These are phyloP conservation scores for Tinamus guttatus DNA, from an alignment of 2,113 vertebrate species.

Conservation along the genomic window DNA sequence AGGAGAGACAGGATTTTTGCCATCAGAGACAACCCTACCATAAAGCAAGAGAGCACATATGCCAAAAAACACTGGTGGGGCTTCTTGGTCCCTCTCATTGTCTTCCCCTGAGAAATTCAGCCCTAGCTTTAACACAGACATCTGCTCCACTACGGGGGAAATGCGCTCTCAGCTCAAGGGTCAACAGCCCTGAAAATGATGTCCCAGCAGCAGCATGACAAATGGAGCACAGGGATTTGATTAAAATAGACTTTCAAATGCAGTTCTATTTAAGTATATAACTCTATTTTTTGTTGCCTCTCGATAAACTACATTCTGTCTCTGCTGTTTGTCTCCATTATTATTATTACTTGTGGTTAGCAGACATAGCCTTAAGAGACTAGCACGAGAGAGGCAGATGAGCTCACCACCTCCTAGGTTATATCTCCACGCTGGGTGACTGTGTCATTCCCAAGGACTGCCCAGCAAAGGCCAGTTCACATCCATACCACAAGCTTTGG, in stretches of 20 bases:
- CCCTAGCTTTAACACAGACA: neutral
- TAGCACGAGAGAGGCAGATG: neutral
- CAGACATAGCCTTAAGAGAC: neutral
- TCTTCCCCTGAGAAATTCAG: neutral
- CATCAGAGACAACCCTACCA: neutral
- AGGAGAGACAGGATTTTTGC: neutral
- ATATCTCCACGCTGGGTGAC: neutral
- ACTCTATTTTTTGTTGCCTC: neutral
- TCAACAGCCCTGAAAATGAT: neutral
- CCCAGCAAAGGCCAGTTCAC: neutral
- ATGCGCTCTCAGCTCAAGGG: neutral
- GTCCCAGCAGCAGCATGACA: neutral
- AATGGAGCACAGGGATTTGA: neutral
- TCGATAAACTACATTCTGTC: neutral
- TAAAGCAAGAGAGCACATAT: neutral
- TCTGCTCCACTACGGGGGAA: neutral
- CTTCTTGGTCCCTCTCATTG: neutral
- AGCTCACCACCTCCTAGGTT: neutral
- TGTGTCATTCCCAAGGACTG: neutral
- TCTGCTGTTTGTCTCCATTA: neutral
- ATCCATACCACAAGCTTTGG: neutral
- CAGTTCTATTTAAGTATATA: neutral
- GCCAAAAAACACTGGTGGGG: neutral
- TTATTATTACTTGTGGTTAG: neutral
- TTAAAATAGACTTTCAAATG: neutral